Conservation (phyloP, 2,113 vertebrate genomes). For the Phoenicopterus ruber region DNA sequence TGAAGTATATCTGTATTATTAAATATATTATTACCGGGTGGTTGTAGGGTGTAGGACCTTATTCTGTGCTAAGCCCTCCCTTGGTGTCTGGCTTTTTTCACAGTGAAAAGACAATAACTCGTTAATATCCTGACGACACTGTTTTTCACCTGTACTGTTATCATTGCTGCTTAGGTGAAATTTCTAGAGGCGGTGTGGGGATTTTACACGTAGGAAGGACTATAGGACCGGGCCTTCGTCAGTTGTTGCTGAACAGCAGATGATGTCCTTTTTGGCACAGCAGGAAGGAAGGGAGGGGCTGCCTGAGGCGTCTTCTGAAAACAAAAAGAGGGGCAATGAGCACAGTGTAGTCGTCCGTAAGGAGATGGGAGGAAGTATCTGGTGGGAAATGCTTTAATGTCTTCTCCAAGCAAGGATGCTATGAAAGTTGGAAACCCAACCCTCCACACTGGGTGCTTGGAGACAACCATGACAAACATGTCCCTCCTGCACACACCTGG, state of each 20-base stretch:
- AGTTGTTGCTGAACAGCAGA: background rate
- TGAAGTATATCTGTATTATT: background rate
- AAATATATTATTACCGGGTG: background rate
- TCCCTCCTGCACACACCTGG: fast-evolving
- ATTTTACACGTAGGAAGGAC: background rate
- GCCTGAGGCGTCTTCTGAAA: background rate
- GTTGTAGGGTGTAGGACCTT: background rate
- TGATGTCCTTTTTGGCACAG: background rate
- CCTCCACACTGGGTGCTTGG: background rate
- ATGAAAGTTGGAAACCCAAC: background rate
- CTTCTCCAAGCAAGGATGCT: background rate
- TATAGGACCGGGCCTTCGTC: background rate
- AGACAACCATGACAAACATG: background rate
- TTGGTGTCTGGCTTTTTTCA: background rate
- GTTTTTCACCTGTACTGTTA: background rate
- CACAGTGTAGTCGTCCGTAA: background rate
- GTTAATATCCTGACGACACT: background rate
- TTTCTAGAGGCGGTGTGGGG: background rate
- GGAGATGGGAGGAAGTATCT: fast-evolving
- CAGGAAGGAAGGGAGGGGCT: background rate
- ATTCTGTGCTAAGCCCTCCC: background rate
- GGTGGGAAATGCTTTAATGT: background rate
- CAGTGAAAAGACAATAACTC: background rate
- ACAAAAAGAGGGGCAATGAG: background rate
- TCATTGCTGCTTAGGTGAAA: background rate